These are phyloP conservation scores for Elanoides forficatus DNA, from an alignment of 2,113 vertebrate species.

Conservation along the genomic window DNA sequence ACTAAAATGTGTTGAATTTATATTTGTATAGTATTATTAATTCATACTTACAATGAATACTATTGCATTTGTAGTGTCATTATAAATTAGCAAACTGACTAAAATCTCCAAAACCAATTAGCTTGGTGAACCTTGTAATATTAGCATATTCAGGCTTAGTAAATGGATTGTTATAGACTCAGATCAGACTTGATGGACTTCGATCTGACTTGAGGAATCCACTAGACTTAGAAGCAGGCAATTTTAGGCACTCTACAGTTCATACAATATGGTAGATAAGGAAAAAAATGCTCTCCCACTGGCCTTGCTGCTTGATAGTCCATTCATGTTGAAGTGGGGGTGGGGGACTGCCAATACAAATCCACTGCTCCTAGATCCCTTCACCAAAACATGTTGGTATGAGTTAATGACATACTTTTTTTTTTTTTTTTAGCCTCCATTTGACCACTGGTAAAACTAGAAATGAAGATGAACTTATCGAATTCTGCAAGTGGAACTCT, in stretches of 20 bases:
- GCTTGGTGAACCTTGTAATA: not conserved
- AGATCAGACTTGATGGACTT: not conserved
- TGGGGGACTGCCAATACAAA: not conserved
- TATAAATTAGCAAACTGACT: not conserved
- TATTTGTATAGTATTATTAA: not conserved
- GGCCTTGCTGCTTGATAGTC: not conserved
- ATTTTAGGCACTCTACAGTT: not conserved
- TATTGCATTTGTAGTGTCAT: not conserved
- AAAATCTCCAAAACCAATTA: not conserved
- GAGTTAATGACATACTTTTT: not conserved
- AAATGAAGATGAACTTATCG: not conserved
- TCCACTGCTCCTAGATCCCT: not conserved
- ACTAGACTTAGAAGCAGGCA: not conserved
- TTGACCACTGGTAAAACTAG: not conserved
- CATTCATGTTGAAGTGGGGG: not conserved
- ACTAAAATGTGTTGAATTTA: not conserved
- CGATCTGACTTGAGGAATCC: not conserved
- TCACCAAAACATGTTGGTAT: not conserved
- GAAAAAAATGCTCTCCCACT: not conserved
- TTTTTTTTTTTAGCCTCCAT: not conserved
- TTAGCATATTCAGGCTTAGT: not conserved
- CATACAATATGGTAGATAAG: fast-evolving
- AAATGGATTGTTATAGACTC: not conserved
- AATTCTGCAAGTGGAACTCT: not conserved
- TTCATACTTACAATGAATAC: not conserved